Evolutionary conservation across 53 echinoderm and acorn worm genomes (phyloP).

Genomic region (Temnopleurus reevesii): DNA sequence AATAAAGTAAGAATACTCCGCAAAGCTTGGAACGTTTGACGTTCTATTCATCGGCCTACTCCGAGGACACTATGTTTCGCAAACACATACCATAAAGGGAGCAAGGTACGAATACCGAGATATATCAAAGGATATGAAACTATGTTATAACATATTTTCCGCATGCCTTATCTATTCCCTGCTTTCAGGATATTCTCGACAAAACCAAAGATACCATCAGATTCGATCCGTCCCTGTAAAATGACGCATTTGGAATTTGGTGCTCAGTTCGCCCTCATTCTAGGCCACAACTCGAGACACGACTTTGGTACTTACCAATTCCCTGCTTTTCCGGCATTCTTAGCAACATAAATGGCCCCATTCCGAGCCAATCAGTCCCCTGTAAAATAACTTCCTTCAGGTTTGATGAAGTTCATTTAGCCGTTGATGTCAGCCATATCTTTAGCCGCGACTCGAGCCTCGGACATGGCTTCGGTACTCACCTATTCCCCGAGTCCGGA

Average conservation of each 20-base stretch:
- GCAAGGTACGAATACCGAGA: no score
- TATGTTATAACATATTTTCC: no score
- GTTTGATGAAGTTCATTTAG: neutral
- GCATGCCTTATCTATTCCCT: no score
- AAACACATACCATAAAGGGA: no score
- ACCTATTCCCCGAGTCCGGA: neutral
- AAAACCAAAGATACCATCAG: neutral
- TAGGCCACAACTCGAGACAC: slow-evolving; percentile 33
- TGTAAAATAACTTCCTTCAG: neutral
- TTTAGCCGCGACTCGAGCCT: slow-evolving; percentile 23
- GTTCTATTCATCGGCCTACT: no score
- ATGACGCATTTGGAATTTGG: neutral
- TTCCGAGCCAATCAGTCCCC: neutral
- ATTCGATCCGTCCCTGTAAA: neutral
- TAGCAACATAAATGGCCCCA: neutral
- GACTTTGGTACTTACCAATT: no score
- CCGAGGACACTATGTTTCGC: no score
- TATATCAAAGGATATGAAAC: no score
- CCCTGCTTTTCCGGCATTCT: neutral
- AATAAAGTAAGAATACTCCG: no score
- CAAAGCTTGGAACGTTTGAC: no score
- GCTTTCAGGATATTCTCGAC: neutral
- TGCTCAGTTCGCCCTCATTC: neutral
- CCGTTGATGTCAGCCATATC: neutral
- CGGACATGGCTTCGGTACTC: no score